Percentiles rank a stretch among this genome's conserved stretches.
Conservation (phyloP, 2,888 invertebrate species). For the Phengaris alcon region DNA sequence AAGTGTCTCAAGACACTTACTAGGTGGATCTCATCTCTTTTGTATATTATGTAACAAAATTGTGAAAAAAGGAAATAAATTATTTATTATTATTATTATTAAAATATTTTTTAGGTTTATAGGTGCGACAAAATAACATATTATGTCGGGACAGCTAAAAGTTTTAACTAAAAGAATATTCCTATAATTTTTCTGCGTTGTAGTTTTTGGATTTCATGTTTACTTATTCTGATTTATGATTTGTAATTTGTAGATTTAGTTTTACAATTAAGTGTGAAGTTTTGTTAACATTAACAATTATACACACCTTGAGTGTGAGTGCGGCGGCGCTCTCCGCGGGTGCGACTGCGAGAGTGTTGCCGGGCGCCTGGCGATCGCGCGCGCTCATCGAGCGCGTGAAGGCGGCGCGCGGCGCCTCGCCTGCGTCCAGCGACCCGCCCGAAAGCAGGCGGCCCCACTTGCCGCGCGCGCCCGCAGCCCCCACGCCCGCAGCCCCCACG, state of each 20-base stretch:
- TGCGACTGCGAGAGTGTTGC: slow-evolving; percentile 64
- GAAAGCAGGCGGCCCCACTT: slow-evolving; percentile 92
- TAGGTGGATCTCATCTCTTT: no score
- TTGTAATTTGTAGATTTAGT: neutral
- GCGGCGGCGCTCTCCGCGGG: slow-evolving; percentile 69
- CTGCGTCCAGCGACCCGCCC: slow-evolving; percentile 87
- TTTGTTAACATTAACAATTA: neutral
- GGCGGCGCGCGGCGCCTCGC: slow-evolving; percentile 72
- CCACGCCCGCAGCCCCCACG: no score
- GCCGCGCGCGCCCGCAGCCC: slow-evolving; percentile 65
- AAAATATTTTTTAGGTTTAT: no score
- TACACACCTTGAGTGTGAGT: slow-evolving; percentile 50
- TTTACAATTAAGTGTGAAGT: neutral
- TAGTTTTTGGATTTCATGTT: no score
- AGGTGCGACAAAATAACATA: no score
- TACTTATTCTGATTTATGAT: no score
- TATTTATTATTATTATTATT: no score
- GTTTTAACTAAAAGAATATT: no score
- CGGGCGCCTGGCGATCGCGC: slow-evolving; percentile 62
- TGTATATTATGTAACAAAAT: no score
- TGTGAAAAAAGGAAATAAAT: no score
- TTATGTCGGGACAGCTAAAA: no score
- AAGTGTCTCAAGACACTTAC: no score
- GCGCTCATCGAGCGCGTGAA: slow-evolving; percentile 73
- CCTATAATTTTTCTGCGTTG: neutral